A percentile compares a stretch with the other conserved stretches of the same genome.
Conservation (phyloP, 1,140 invertebrate genomes). For the Papilio aristodemus region DNA sequence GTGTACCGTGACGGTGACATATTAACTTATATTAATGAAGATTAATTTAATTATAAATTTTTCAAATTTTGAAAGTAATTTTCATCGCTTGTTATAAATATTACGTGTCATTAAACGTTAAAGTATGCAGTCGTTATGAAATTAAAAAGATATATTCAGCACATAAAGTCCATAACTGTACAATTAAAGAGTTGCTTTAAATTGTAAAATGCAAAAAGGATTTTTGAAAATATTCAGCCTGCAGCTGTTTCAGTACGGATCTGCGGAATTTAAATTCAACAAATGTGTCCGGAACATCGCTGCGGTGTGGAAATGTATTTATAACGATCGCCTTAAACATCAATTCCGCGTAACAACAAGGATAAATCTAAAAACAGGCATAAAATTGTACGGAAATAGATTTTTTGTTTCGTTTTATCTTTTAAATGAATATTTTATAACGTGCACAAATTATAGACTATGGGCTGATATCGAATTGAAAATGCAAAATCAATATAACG, state of each 20-base stretch:
- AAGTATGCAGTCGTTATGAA: neutral
- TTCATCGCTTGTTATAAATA: neutral
- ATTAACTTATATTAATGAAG: neutral
- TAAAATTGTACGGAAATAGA: neutral
- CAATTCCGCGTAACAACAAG: slow-evolving; percentile 13
- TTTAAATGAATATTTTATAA: neutral
- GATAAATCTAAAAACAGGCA: neutral
- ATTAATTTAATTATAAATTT: too few relatives aligned
- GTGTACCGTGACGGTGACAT: too few relatives aligned
- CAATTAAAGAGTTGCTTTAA: slow-evolving; percentile 28
- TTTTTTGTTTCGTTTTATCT: neutral
- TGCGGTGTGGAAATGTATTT: slow-evolving; percentile 33
- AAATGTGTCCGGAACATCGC: slow-evolving; percentile 29
- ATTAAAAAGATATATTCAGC: neutral
- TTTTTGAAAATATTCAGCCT: slow-evolving; percentile 54
- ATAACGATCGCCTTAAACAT: slow-evolving; percentile 34
- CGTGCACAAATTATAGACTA: too few relatives aligned
- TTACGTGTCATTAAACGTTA: neutral
- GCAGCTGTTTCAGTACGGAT: slow-evolving; percentile 50
- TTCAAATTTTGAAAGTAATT: too few relatives aligned
- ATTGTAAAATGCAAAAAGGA: slow-evolving; percentile 39
- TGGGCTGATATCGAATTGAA: too few relatives aligned
- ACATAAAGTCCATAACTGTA: slow-evolving; percentile 31
- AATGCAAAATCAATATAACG: too few relatives aligned
- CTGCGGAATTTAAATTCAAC: slow-evolving; percentile 48